A percentile compares a stretch with the other conserved stretches of the same genome.
These are phyloP conservation scores for Leontopithecus rosalia DNA, from an alignment of 2,797 vertebrate species.

Conservation along the genomic window DNA sequence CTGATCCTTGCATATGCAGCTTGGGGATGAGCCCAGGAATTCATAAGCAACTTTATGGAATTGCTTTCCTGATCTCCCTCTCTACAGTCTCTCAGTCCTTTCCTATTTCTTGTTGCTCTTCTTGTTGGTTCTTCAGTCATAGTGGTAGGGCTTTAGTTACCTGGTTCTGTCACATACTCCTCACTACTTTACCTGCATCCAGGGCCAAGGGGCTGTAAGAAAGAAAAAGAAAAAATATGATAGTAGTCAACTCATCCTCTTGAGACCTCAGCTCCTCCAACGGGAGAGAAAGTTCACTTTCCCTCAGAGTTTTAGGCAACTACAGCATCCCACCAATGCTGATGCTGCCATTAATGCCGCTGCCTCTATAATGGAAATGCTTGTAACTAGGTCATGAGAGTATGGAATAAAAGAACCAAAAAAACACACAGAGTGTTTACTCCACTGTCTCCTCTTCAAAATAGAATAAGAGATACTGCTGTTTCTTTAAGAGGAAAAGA, in stretches of 20 bases:
- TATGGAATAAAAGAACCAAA: not conserved
- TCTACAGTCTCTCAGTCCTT: not conserved
- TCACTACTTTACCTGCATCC: not conserved
- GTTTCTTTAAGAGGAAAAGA: conserved; percentile 98
- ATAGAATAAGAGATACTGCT: conserved; percentile 89
- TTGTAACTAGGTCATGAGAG: not conserved
- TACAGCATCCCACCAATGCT: not conserved
- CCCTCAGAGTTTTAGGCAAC: not conserved
- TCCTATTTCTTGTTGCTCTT: not conserved
- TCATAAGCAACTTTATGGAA: not conserved
- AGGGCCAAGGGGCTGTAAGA: not conserved
- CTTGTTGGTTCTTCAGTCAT: not conserved
- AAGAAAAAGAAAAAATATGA: not conserved
- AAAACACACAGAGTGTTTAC: not conserved
- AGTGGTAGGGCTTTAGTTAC: not conserved
- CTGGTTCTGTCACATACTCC: not conserved
- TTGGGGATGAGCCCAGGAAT: not conserved
- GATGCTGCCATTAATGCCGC: not conserved
- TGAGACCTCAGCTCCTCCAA: not conserved
- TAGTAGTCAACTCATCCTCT: not conserved
- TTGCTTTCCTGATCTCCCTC: not conserved
- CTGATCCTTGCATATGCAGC: not conserved
- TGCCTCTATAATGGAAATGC: not conserved
- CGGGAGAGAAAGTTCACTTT: not conserved
- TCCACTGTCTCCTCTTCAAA: not conserved